These are phyloP conservation scores for Tylochromis polylepis DNA, from an alignment of 2,113 vertebrate species.

Conservation along the genomic window DNA sequence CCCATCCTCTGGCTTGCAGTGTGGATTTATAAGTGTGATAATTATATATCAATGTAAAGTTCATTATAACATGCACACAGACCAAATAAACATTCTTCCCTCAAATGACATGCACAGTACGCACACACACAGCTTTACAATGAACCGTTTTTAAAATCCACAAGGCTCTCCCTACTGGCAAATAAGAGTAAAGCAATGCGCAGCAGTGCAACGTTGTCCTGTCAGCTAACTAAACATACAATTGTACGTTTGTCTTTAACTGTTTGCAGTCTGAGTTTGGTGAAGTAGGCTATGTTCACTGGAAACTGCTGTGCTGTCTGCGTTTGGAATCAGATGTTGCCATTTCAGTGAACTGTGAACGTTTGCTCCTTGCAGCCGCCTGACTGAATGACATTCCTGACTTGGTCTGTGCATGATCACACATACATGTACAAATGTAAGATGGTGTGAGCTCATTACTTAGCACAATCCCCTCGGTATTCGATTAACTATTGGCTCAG, in stretches of 20 bases:
- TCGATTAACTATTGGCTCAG: neutral
- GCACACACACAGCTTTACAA: neutral
- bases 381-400: neutral
- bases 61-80: neutral
- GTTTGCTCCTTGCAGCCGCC: neutral
- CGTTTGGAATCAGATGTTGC: slow-evolving; percentile 51
- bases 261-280: neutral
- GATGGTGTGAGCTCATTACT: neutral
- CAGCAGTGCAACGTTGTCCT: neutral
- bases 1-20: neutral
- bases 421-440: neutral
- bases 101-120: neutral
- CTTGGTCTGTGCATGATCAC: neutral
- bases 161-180: slow-evolving; percentile 59
- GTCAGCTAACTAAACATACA: neutral
- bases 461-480: neutral
- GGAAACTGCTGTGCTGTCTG: slow-evolving; percentile 14
- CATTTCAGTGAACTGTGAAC: slow-evolving; percentile 50
- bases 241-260: neutral
- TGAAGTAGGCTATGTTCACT: neutral
- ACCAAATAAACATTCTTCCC: neutral
- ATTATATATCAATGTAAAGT: neutral
- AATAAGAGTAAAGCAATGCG: slow-evolving; percentile 38
- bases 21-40: neutral
- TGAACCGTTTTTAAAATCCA: neutral